Percentiles rank a stretch among this genome's conserved stretches.
Evolutionary conservation across 2,797 vertebrate genomes (phyloP).

Genomic region (Clarias platycephalus): DNA sequence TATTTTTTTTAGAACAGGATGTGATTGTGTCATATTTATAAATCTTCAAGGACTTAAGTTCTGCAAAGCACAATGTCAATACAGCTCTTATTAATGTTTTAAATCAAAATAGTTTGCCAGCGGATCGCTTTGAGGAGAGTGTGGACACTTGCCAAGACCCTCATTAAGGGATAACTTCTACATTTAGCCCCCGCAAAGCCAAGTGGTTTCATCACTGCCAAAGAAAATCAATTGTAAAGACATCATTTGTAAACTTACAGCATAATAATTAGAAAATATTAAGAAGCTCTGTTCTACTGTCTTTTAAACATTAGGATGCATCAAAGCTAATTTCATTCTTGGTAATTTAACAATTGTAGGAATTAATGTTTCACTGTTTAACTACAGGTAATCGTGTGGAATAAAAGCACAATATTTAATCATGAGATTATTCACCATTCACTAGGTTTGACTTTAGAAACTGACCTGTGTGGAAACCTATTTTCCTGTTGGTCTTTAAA

Average conservation of each 20-base stretch:
- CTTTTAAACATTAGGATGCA: not conserved
- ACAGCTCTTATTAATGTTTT: conserved; percentile 32
- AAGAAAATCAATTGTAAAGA: conserved; percentile 4
- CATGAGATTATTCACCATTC: not conserved
- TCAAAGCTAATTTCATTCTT: not conserved
- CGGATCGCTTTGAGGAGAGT: conserved; percentile 32
- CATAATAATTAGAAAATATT: conserved; percentile 4
- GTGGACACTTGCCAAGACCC: conserved; percentile 50
- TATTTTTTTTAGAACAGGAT: not conserved
- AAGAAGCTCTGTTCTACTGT: not conserved
- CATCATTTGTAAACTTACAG: not conserved
- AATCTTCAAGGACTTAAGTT: conserved; percentile 10
- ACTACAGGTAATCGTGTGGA: not conserved
- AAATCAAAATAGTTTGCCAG: conserved; percentile 51
- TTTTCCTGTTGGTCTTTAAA: not conserved
- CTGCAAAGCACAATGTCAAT: not conserved
- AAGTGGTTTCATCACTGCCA: conserved; percentile 12
- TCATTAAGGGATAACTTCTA: conserved; percentile 41
- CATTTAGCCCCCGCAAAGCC: conserved; percentile 17
- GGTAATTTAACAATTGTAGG: not conserved
- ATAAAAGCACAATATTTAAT: not conserved
- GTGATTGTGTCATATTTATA: conserved; percentile 2
- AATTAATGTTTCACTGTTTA: not conserved
- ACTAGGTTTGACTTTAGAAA: not conserved
- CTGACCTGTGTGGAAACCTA: not conserved